These are phyloP conservation scores for Proterorhinus semilunaris DNA, from an alignment of 2,113 vertebrate species.

Conservation along the genomic window DNA sequence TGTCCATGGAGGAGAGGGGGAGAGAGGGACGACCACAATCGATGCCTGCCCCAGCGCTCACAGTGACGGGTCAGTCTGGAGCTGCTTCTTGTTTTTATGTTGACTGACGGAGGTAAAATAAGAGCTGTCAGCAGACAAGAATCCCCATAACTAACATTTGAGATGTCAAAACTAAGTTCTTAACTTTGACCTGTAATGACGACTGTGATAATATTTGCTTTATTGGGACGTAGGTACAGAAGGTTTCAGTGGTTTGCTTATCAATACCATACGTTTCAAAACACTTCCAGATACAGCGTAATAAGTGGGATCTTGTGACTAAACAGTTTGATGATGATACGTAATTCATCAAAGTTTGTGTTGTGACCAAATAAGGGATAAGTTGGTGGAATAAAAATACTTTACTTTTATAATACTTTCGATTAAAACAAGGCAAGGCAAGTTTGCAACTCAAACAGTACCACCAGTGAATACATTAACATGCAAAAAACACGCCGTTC, in stretches of 20 bases:
- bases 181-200: background rate
- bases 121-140: constrained; percentile 42
- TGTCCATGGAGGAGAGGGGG: constrained; percentile 32
- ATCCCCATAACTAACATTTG: constrained; percentile 20
- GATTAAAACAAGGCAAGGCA: too few species aligned
- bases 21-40: constrained; percentile 58
- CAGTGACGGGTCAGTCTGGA: constrained; percentile 46
- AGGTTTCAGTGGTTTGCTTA: background rate
- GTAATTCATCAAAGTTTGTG: too few species aligned
- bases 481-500: background rate
- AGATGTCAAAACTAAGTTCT: constrained; percentile 24
- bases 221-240: too few species aligned
- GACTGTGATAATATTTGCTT: background rate
- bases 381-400: too few species aligned
- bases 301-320: too few species aligned
- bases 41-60: constrained; percentile 54
- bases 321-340: too few species aligned
- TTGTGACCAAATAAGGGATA: too few species aligned
- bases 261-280: background rate
- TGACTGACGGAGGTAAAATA: constrained; percentile 56
- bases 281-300: too few species aligned
- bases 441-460: too few species aligned
- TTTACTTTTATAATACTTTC: too few species aligned
- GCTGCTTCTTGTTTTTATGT: constrained; percentile 46
- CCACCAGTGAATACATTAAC: too few species aligned